Evolutionary conservation across 2,888 invertebrate species (phyloP), one percentile per base, ranked within the genome.

Genomic region (Dicyrtoma fusca): DNA sequence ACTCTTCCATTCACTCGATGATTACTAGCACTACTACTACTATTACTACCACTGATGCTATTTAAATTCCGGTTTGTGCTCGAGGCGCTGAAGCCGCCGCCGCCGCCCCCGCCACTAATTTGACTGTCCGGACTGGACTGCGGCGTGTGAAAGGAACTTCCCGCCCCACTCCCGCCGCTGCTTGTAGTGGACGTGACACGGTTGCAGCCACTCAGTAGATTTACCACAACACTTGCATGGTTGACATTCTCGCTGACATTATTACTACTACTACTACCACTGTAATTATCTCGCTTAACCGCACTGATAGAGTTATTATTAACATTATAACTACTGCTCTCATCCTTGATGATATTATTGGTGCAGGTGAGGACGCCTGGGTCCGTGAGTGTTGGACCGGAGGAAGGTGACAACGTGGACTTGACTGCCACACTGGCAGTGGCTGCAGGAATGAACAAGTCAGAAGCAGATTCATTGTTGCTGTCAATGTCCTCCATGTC

Each of bases 91-190:
- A 23, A 55, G 76, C 76, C n/a, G n/a, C n/a, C n/a, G n/a, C n/a
- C n/a, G n/a, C n/a, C n/a, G n/a, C n/a, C n/a, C n/a, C n/a, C n/a
- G n/a, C n/a, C 34, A 34, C 34, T 34, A 8, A 76, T 73, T 69
- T 77, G 76, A 76, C 81, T 81, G 66, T 82, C 82, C 13, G 82
- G 82, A 77, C 81, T 81, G 34, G 34, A 34, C 73, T 81, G 79
- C 23, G 82, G 82, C 13, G 79, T 80, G 53, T 74, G 76, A 51
- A 76, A 76, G 45, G 72, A 72, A 21, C 68, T 72, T 23, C 72
- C 74, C 19, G 25, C 70, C 34, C 70, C 59, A 23, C 49, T 19
- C 8, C 34, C 34, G 34, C 34, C 34, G 51, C 25, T 51, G 17
- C 11, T 25, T 47, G 59, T 61, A 5, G 69, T 63, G 14, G 63